A percentile compares a stretch with the other conserved stretches of the same genome.
These are phyloP conservation scores for Nothoprocta perdicaria DNA, from an alignment of 2,113 vertebrate species.

Conservation along the genomic window DNA sequence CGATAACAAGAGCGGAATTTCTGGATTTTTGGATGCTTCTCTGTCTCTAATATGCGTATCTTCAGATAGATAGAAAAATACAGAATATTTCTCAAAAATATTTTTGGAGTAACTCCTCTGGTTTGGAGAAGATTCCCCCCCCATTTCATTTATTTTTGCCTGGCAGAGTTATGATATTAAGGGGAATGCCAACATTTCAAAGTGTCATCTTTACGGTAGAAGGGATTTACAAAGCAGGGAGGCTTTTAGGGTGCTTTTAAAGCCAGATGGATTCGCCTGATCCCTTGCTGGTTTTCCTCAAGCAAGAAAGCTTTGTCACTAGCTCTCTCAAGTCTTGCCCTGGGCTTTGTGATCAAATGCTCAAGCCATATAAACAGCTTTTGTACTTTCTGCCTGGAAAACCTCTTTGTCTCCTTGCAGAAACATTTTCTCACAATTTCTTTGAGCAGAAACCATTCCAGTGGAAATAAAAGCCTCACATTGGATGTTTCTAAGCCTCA, in stretches of 20 bases:
- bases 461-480: conserved; percentile 52
- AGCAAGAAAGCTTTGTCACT: conserved; percentile 28
- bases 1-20: background rate
- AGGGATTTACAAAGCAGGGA: background rate
- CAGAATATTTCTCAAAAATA: background rate
- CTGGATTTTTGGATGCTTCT: background rate
- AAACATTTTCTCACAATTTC: conserved; percentile 50
- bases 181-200: background rate
- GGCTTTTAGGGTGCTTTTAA: background rate
- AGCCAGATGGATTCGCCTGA: background rate
- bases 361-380: conserved; percentile 43
- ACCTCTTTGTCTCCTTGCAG: conserved; percentile 37
- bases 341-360: conserved; percentile 50
- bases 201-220: background rate
- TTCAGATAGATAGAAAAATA: background rate
- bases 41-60: background rate
- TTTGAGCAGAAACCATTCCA: conserved; percentile 50
- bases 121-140: background rate
- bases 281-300: conserved; percentile 34
- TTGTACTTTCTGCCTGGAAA: conserved; percentile 59
- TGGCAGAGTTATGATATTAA: background rate
- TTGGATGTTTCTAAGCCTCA: conserved; percentile 28
- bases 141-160: background rate
- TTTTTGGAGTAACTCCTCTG: background rate
- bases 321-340: conserved; percentile 22